Base-by-base conservation (phyloP, 2,113 vertebrate genomes). In the Leptosomus discolor region DNA sequence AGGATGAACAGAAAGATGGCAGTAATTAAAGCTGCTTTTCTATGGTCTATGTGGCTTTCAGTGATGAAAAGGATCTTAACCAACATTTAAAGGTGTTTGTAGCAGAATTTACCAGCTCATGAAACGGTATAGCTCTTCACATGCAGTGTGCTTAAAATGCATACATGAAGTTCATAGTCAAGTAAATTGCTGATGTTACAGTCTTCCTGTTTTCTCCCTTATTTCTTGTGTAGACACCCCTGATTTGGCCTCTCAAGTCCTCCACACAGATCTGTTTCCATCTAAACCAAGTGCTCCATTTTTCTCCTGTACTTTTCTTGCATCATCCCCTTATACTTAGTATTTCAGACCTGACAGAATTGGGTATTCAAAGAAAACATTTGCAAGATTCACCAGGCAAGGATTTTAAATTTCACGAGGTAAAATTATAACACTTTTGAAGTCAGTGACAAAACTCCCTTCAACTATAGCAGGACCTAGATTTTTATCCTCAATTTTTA, bases 281-380 rank as follows among this genome's bases (percentile, higher is more conserved):
- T 68, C 4, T 20, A 37, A 85, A 75, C 15, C 0, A 6, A 64
- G 24, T 46, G 39, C 11, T 86, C 64, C 2, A 1, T 78, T 94
- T 84, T 87, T 53, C 20, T 74, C 32, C n/a, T 46, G 5, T 91
- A 60, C 27, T 87, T 79, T 85, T 88, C 32, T 53, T 82, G 26
- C 45, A 87, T 26, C 61, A 43, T 85, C 24, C 39, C 36, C 36
- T 77, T 92, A 15, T 53, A 80, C 45, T 94, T 71, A 22, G 53
- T 87, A 61, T 92, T 94, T 85, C 84, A 88, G 77, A 85, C 74
- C 74, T 94, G 94, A 96, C 95, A 97, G 91, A 97, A 94, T 95
- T 92, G 86, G 94, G 81, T 96, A 79, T 85, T 96, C 91, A 75
- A 65, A 19, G 94, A 92, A 95, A 95, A 95, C n/a, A 64, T 75